phyloP scores from a whole-genome alignment of 2,797 vertebrate species.

The Furcifer pardalis region DNA sequence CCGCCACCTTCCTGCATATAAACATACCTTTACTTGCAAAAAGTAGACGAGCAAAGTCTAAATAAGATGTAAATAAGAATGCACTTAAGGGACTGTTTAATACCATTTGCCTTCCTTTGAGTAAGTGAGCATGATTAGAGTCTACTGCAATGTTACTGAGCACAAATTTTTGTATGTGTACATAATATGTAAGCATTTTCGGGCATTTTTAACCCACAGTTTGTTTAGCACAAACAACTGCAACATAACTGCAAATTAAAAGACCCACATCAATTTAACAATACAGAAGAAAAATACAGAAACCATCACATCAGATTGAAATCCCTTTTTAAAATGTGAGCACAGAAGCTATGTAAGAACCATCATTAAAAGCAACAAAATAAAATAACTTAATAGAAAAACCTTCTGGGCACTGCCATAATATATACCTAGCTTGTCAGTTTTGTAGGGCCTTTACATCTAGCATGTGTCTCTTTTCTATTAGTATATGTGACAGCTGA shows the following conservation, averaged over 20 bases:
- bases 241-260: neutral
- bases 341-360: neutral
- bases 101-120: neutral
- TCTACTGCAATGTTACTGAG: neutral
- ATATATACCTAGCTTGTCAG: neutral
- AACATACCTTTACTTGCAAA: neutral
- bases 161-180: neutral
- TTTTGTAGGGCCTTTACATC: neutral
- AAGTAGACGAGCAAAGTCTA: neutral
- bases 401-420: neutral
- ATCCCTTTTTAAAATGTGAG: neutral
- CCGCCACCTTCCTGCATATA: neutral
- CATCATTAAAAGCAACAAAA: neutral
- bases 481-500: neutral
- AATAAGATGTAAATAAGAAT: neutral
- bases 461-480: neutral
- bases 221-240: neutral
- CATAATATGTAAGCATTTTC: neutral
- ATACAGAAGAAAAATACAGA: neutral
- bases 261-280: neutral
- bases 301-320: neutral
- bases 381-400: neutral
- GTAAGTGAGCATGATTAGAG: neutral
- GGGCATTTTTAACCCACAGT: neutral
- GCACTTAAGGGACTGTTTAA: neutral